These are phyloP conservation scores for Mycalesis mineus DNA, from an alignment of 2,888 invertebrate genomes.

Conservation along the genomic window DNA sequence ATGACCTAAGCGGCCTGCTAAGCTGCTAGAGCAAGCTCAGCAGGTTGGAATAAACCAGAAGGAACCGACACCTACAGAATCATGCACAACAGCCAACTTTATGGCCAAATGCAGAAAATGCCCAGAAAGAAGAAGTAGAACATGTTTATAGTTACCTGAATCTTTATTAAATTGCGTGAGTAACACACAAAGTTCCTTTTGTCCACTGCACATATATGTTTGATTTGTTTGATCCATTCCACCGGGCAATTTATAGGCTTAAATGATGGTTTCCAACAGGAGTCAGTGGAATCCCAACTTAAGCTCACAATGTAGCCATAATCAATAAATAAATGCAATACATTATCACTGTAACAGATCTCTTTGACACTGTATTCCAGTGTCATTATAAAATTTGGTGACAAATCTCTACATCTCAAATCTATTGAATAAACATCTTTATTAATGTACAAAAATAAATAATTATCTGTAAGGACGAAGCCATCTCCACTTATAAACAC, in stretches of 20 bases:
- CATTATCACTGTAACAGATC: slow-evolving; percentile 44
- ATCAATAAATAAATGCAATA: slow-evolving; percentile 51
- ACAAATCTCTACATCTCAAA: slow-evolving; percentile 39
- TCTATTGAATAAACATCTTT: slow-evolving; percentile 53
- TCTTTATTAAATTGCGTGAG: slow-evolving; percentile 58
- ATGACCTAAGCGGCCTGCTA: no score
- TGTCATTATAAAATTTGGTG: slow-evolving; percentile 39
- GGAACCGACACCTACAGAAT: no score
- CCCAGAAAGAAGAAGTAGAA: no score
- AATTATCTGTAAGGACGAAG: slow-evolving; percentile 46
- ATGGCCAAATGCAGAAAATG: no score
- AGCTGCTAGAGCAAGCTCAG: no score
- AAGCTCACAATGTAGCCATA: slow-evolving; percentile 56
- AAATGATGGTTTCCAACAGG: neutral
- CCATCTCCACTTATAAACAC: slow-evolving; percentile 55
- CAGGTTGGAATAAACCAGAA: no score
- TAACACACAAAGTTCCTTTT: slow-evolving; percentile 60
- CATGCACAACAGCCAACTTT: no score
- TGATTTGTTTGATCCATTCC: slow-evolving; percentile 59
- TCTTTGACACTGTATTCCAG: slow-evolving; percentile 53
- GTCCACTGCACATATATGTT: slow-evolving; percentile 50
- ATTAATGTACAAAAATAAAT: slow-evolving; percentile 49
- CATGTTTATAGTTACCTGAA: no score
- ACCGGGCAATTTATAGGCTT: slow-evolving; percentile 44
- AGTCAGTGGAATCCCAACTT: slow-evolving; percentile 30